Evolutionary conservation across 2,888 invertebrate species (phyloP), one percentile per base, ranked within the genome.

Genomic region (Agrypnus murinus): DNA sequence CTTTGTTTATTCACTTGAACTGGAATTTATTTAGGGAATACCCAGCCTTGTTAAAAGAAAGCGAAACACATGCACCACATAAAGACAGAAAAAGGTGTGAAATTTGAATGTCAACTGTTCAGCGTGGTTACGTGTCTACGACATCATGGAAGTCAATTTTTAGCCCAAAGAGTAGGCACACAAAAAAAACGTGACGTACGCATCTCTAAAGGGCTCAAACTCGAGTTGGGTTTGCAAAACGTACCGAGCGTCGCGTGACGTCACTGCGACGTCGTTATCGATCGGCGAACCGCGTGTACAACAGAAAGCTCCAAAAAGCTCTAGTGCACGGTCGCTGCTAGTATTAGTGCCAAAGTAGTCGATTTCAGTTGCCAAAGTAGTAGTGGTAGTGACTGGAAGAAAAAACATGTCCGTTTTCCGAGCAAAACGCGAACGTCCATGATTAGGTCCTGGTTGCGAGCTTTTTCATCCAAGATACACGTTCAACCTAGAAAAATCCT

Each of bases 231-330:
- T 64, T 55, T 58, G 43, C 65, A 59, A 65, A 32, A 46, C 38
- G 57, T 55, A 59, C 62, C 63, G 71, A 74, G 76, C 75, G 67
- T 70, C 75, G 72, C 76, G 81, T 85, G 84, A 85, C 85, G 84
- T 85, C 84, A 85, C 81, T 85, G 84, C 85, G 84, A 84, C 84
- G 83, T 82, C 83, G 83, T 81, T 84, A 85, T 85, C 84, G 85
- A 85, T 85, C 81, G 69, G 66, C 70, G 69, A 77, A 83, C 84
- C 84, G 84, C 84, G 84, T 84, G 84, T 83, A 79, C 78, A 77
- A 77, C 81, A 76, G 79, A 81, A 81, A 80, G 80, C 79, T 77
- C 75, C 75, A 71, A 79, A 80, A 78, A 77, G 77, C 76, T 75
- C 77, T 67, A 72, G 75, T 76, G 75, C 68, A 72, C 76, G 74